Percentiles rank a stretch among this genome's conserved stretches.
phyloP scores from a whole-genome alignment of 2,888 invertebrate species.

The Odontothrips loti region DNA sequence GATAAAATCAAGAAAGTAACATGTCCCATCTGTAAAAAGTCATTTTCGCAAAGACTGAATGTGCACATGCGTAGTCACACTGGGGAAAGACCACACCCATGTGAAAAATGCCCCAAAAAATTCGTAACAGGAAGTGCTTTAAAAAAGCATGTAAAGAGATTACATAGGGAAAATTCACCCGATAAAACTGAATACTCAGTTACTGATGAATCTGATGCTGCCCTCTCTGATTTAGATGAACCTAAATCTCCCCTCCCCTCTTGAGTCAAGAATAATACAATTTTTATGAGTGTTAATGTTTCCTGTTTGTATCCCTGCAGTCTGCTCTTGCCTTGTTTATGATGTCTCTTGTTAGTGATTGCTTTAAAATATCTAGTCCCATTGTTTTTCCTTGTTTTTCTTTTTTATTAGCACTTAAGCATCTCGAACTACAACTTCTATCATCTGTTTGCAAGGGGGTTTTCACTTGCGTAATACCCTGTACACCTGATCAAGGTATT shows the following conservation, averaged over 20 bases:
- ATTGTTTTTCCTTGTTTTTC: too few relatives aligned
- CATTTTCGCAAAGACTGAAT: slow-evolving; percentile 39
- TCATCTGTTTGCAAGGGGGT: too few relatives aligned
- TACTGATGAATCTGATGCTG: not conserved
- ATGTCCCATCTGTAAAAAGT: slow-evolving; percentile 41
- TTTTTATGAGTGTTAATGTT: not conserved
- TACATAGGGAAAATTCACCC: not conserved
- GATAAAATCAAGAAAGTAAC: slow-evolving; percentile 34
- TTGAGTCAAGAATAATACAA: not conserved
- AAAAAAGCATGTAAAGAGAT: not conserved
- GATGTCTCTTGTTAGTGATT: too few relatives aligned
- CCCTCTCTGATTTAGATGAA: not conserved
- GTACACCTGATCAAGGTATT: too few relatives aligned
- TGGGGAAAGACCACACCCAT: slow-evolving; percentile 38
- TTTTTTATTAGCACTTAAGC: too few relatives aligned
- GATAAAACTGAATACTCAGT: not conserved
- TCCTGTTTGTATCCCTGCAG: too few relatives aligned
- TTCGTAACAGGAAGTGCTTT: not conserved
- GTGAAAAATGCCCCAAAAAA: slow-evolving; percentile 37
- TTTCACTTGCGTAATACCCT: too few relatives aligned
- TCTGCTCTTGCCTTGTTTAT: too few relatives aligned
- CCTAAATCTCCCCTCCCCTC: not conserved
- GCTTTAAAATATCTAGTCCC: too few relatives aligned
- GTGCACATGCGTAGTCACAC: slow-evolving; percentile 41
- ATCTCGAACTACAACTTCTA: too few relatives aligned